Base-by-base conservation (phyloP, 1,140 invertebrate genomes). In the Zaprionus capensis region DNA sequence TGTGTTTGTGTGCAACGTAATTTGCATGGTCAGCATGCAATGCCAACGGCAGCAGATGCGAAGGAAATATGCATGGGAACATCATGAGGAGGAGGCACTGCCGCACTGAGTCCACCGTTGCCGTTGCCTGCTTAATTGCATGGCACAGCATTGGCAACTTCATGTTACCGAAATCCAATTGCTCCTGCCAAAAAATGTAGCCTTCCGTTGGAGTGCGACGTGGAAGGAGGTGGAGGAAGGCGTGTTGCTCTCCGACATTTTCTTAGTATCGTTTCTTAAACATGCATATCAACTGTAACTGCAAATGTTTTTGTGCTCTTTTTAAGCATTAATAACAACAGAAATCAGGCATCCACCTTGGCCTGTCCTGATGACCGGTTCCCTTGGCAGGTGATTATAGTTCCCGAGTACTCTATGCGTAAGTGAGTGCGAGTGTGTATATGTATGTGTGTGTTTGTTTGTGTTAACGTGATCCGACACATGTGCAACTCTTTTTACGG, bases 21-120 rank as follows among this genome's bases (percentile, higher is more conserved):
- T 87, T 87, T 87, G 84, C 84, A 87, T 87, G 84, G 83, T 88
- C 84, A 87, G 83, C 83, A 83, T 87, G 71, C 80, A 87, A 72
- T 76, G 41, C 22, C 57, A 53, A 53, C 59, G 61, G 31, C 71
- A 67, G 41, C 71, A 62, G 57, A 68, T 73, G 71, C 65, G 46
- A 44, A 44, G 57, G 71, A 53, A 28, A 56, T 44, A 62, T 41
- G 66, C 20, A 73, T 58, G 5, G 31, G 46, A 38, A 17, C 7
- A 41, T 11, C 20, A 20, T 31, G 41, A 53, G 17, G 36, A 31
- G 36, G 28, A 36, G 36, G 36, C 24, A 34, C n/a, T 34, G 65
- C 20, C 28, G 12, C 44, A 58, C n/a, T n/a, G 41, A 44, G 41
- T 44, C 41, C 41, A 44, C 41, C 41, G 2, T 17, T 46, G 41